Base-by-base conservation (phyloP, 2,888 invertebrate genomes). In the Meandrusa payeni region DNA sequence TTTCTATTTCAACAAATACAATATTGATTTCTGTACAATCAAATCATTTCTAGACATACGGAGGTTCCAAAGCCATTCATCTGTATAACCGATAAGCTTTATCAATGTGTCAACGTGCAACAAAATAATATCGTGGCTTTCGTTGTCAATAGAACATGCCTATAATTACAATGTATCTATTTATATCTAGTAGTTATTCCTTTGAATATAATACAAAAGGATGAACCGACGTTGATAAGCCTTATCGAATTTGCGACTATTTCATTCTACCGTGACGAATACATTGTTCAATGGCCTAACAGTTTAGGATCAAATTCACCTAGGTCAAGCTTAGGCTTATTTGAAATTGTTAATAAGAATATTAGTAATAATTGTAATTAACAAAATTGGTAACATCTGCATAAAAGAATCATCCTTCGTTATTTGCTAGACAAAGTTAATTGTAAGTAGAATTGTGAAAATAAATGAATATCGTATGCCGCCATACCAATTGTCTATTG, bases 1-100 rank as follows among this genome's bases (percentile, higher is more conserved):
- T 75, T 79, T 77, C 71, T 71, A 69, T 68, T 61, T 61, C 64
- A 62, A 48, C 64, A 64, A 65, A 66, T 70, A 65, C 59, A 55
- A 58, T 60, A 62, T 49, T 61, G 58, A 47, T 51, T 50, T 45
- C 38, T 48, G 47, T 49, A 54, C 52, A 61, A 52, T 47, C 51
- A 54, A 64, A 57, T 52, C 50, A 50, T 59, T 62, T 57, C 55
- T 48, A 60, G 54, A 48, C 52, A 46, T 54, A 58, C 51, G 51
- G 62, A 61, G 59, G 68, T 59, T 61, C 53, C 46, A 54, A 48
- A 71, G 47, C 60, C 71, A 57, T 59, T 78, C 76, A 77, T 65
- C 71, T 69, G 73, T 56, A 76, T 59, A 70, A 49, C 76, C 74
- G 64, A 64, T 49, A 82, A 48, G 64, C 55, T 37, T 69, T 75